These are phyloP conservation scores for Tridacna crocea DNA, from an alignment of 2,888 invertebrate genomes.

Conservation along the genomic window DNA sequence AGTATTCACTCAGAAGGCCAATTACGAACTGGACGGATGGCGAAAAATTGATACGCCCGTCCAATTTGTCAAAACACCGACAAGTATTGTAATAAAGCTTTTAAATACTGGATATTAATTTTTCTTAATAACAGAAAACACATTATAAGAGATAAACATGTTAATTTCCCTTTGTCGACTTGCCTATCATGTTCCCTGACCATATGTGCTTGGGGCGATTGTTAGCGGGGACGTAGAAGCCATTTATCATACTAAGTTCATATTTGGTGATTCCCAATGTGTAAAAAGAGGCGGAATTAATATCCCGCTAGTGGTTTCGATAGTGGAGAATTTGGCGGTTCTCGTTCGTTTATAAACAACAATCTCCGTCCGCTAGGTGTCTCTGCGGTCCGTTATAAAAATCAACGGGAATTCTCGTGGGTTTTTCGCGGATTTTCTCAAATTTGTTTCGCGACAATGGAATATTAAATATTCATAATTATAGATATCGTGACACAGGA, in stretches of 20 bases:
- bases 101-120: conserved; percentile 57
- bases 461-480: conserved; percentile 61
- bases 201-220: conserved; percentile 52
- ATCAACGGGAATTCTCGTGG: conserved; percentile 45
- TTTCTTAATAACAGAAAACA: conserved; percentile 51
- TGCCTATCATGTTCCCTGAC: conserved; percentile 52
- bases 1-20: not conserved
- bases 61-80: conserved; percentile 53
- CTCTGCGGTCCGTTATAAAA: conserved; percentile 50
- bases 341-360: conserved; percentile 47
- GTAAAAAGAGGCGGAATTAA: conserved; percentile 51
- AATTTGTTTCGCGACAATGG: conserved; percentile 53
- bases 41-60: conserved; percentile 45
- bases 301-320: conserved; percentile 58
- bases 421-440: conserved; percentile 55
- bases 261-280: conserved; percentile 45
- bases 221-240: conserved; percentile 23
- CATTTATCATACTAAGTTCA: conserved; percentile 54
- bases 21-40: conserved; percentile 23
- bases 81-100: conserved; percentile 51
- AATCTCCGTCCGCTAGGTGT: conserved; percentile 41
- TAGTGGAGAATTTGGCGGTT: conserved; percentile 54
- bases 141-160: conserved; percentile 53
- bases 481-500: conserved; percentile 44
- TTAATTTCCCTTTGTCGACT: conserved; percentile 60